Evolutionary conservation across 2,888 invertebrate species (phyloP), one percentile per base, ranked within the genome.

Genomic region (Cryptus armator): DNA sequence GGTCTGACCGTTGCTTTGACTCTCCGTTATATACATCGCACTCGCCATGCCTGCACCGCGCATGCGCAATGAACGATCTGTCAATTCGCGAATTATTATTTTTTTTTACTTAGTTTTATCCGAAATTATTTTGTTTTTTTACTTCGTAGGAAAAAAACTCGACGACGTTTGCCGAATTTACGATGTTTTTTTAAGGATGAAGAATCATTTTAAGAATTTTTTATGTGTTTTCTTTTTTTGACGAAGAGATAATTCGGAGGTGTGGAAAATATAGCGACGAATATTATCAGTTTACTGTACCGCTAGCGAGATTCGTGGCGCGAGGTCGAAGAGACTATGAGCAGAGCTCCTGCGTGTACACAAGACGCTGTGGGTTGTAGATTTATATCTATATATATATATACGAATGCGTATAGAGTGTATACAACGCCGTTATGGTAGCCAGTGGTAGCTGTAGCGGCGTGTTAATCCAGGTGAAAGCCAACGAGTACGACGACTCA

Each of bases 21-120:
- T 80, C 86, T 91, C 92, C 83, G 90, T 91, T 77, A 93, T 93
- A 85, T 91, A 92, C 92, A 93, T 93, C 85, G 88, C 87, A 71
- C 87, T 89, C 67, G 90, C 91, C 92, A 92, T 92, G 71, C 81
- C 89, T 0, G 44, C 10, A 24, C 44, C n/a, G 32, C 10, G 64
- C 14, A 64, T 29, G 62, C 29, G 5, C 24, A 29, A 37, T 37
- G 37, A 37, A 37, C 37, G 37, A 37, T 37, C 62, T 64, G 12
- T 32, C 53, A 16, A 53, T 64, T 64, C 24, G 19, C 56, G 10
- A 32, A 37, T n/a, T 37, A 2, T n/a, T 43, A 12, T 37, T 37
- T 43, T 10, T n/a, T n/a, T 56, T 4, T 1, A 19, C 24, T 5
- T 10, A 5, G n/a, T 46, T 44, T 44, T 14, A 2, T 70, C 6